Evolutionary conservation across 2,888 invertebrate genomes (phyloP), one percentile per base, ranked within the genome.

Genomic region (Agrenia bidenticulata): DNA sequence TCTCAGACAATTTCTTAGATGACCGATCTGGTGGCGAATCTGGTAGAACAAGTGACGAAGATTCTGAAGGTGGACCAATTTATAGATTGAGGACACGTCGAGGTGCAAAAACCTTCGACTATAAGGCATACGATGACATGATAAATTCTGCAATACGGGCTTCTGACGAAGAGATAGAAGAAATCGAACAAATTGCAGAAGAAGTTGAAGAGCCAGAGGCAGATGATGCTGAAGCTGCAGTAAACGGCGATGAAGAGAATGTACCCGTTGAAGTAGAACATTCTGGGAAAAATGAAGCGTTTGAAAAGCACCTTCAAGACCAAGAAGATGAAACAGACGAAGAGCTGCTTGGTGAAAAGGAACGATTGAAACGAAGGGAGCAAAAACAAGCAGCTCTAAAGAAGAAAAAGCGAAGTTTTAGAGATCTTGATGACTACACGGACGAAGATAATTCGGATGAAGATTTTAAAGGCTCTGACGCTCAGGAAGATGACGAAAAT

Each of bases 121-220:
- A 94, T 76, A 90, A 92, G 79, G 96, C 97, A 80, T 98, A 92
- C 81, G 98, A 98, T 79, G 90, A 95, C 32, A 86, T 97, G 79
- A 97, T 98, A 76, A 91, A 93, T 79, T 92, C 92, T 45, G 97
- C 97, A 11, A 88, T 93, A 73, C 87, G 88, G 81, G 87, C 62
- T 13, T 55, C 61, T 26, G 72, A 72, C 26, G 72, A 72, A n/a
- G 72, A 72, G 26, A 55, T 55, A 51, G 66, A 56, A 19, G 39
- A 53, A 51, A 9, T 49, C 17, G 64, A 62, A 21, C 49, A 45
- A 1, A 60, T 51, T 54, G 67, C 61, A 17, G 61, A 45, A 11
- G 67, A 67, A n/a, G 62, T 62, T 19, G 65, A 50, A 23, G 66
- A 51, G n/a, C 62, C 64, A n/a, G 32, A 17, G 21, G 67, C 61